Base-by-base conservation (phyloP, 2,888 invertebrate genomes). In the Lepidocyrtinus sp. region DNA sequence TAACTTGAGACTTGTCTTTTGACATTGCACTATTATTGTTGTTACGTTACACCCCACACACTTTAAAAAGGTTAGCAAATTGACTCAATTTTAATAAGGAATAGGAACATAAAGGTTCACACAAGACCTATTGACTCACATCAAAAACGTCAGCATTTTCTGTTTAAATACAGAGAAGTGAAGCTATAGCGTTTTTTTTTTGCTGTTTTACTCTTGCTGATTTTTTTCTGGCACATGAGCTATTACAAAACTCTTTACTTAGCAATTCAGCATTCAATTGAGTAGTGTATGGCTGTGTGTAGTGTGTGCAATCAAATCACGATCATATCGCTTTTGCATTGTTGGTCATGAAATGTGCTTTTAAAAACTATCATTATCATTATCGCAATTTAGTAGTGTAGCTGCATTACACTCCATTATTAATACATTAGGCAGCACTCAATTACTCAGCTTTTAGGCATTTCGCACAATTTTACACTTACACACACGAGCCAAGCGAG, bases 101-200 rank as follows among this genome's bases (percentile, higher is more conserved):
- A 83, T 81, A 83, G 81, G 81, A 83, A 83, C 81, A 83, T 75
- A 63, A 63, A 73, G 67, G 68, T 81, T 83, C 83, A 75, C 83
- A 83, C 75, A n/a, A 81, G 72, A 84, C 79, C 83, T 76, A 82
- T 77, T 83, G 76, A 84, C 81, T 82, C 82, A 84, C 82, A 81
- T 76, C 79, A 79, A n/a, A n/a, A n/a, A n/a, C n/a, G n/a, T n/a
- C n/a, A n/a, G n/a, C n/a, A n/a, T n/a, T n/a, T n/a, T n/a, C n/a
- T n/a, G n/a, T n/a, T n/a, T n/a, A n/a, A n/a, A n/a, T n/a, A n/a
- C n/a, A n/a, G n/a, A n/a, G n/a, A n/a, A n/a, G n/a, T n/a, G n/a
- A n/a, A n/a, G n/a, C n/a, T n/a, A n/a, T n/a, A n/a, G n/a, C n/a
- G n/a, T n/a, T n/a, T n/a, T n/a, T n/a, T n/a, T n/a, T n/a, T n/a